These are phyloP conservation scores for Hippocampus abdominalis DNA, from an alignment of 2,113 vertebrate species.

Conservation along the genomic window DNA sequence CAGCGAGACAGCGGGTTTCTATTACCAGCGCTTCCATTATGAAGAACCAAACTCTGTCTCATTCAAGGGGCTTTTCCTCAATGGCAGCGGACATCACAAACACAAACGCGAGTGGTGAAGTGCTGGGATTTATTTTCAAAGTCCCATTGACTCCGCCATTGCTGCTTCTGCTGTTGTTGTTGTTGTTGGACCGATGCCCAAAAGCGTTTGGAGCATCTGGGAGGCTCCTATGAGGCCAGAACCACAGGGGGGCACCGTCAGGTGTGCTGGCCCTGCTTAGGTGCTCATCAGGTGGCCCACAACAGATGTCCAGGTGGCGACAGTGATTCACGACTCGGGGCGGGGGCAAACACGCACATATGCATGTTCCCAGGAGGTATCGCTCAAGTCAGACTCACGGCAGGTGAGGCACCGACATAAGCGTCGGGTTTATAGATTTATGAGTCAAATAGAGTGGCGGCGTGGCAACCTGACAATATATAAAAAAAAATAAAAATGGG, in stretches of 20 bases:
- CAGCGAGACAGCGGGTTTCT: constrained; percentile 57
- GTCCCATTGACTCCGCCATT: constrained; percentile 39
- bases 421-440: not conserved
- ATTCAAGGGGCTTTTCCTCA: constrained; percentile 53
- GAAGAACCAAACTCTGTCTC: constrained; percentile 52
- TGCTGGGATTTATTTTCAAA: constrained; percentile 56
- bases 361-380: not conserved
- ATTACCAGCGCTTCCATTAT: constrained; percentile 53
- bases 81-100: constrained; percentile 51
- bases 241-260: constrained; percentile 37
- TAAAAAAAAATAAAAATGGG: not conserved
- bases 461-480: not conserved
- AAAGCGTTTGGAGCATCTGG: constrained; percentile 36
- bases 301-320: constrained; percentile 52
- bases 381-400: not conserved
- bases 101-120: constrained; percentile 56
- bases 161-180: not conserved
- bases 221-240: constrained; percentile 22
- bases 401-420: not conserved
- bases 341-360: not conserved
- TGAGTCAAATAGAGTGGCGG: not conserved
- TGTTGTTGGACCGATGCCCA: constrained; percentile 49
- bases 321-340: constrained; percentile 29
- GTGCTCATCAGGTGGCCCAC: constrained; percentile 34
- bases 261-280: constrained; percentile 40